phyloP scores from a whole-genome alignment of 1,140 invertebrate genomes.

The Matsumurasca onukii region DNA sequence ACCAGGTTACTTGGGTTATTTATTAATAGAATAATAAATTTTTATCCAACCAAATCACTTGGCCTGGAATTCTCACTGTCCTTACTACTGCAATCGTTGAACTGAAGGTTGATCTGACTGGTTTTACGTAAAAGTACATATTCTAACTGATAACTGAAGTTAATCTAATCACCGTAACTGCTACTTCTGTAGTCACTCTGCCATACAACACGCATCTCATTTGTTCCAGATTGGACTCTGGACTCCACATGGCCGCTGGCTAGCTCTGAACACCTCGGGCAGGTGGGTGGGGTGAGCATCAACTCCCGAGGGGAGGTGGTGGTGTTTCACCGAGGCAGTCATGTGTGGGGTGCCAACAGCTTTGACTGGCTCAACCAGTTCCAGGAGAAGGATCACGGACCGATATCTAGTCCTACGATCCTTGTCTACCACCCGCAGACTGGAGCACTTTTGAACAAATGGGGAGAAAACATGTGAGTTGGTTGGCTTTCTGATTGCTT shows the following conservation, averaged over 20 bases:
- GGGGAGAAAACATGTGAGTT: slow-evolving; percentile 76
- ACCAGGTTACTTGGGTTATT: too few relatives aligned
- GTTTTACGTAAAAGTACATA: too few relatives aligned
- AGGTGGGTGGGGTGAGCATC: slow-evolving; percentile 77
- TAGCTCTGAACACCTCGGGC: slow-evolving; percentile 59
- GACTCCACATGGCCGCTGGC: slow-evolving; percentile 55
- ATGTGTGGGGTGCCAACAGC: slow-evolving; percentile 67
- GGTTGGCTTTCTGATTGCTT: too few relatives aligned
- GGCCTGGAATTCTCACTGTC: too few relatives aligned
- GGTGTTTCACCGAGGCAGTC: slow-evolving; percentile 79
- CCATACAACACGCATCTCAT: too few relatives aligned
- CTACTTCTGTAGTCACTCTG: too few relatives aligned
- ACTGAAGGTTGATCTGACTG: too few relatives aligned
- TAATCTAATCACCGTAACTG: too few relatives aligned
- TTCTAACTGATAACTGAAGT: too few relatives aligned
- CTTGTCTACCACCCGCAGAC: slow-evolving; percentile 67
- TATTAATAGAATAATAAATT: too few relatives aligned
- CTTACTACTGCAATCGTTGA: too few relatives aligned
- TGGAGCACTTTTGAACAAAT: slow-evolving; percentile 70
- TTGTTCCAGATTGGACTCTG: slow-evolving; percentile 48
- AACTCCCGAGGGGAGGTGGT: slow-evolving; percentile 72
- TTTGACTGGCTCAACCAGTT: slow-evolving; percentile 58
- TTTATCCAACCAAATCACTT: too few relatives aligned
- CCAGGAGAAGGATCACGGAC: slow-evolving; percentile 52
- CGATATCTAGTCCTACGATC: slow-evolving; percentile 74